Evolutionary conservation across 2,797 vertebrate genomes (phyloP), one percentile per base, ranked within the genome.

Genomic region (Uromys caudimaculatus): DNA sequence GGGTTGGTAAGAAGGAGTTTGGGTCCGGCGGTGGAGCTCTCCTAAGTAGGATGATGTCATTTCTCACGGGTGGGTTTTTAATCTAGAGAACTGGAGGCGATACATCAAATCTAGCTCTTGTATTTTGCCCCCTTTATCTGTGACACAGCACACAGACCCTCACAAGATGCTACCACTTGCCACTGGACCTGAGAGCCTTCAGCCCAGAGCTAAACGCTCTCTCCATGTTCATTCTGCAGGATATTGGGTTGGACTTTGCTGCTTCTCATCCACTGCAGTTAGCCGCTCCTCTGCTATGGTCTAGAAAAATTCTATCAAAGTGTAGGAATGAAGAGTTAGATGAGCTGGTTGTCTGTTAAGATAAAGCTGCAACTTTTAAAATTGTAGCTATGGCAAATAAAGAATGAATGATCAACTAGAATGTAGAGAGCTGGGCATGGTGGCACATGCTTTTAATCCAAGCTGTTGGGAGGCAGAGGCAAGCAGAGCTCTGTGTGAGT

Each of bases 301-400:
- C 76, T 62, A 17, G 14, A 95, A 89, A 93, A 79, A 92, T 90
- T 90, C 54, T 27, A 94, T 81, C 58, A 62, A 89, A 94, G 67
- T 47, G 29, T 87, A 89, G 79, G 85, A 47, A 87, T 67, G 50
- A 96, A 89, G 44, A 79, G 86, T 50, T 29, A 62, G 50, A 75
- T 58, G 38, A 87, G 88, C 9, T 23, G 2, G 79, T 75, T 84
- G 5, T 60, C 3, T 21, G 27, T 1, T 58, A 21, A 24, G 27
- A 56, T 67, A 94, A 87, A 76, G 41, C 47, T 91, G 13, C n/a
- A 84, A 50, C 47, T 93, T 91, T 90, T 73, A 77, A n/a, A 11
- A 58, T 50, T 87, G 41, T 23, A 88, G 24, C 21, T 21, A 29
- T 78, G 69, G 38, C 19, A 64, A 95, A 54, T 84, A 92, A 81